Percentiles rank a stretch among this genome's conserved stretches.
phyloP scores from a whole-genome alignment of 2,797 vertebrate species.

The Miichthys miiuy region DNA sequence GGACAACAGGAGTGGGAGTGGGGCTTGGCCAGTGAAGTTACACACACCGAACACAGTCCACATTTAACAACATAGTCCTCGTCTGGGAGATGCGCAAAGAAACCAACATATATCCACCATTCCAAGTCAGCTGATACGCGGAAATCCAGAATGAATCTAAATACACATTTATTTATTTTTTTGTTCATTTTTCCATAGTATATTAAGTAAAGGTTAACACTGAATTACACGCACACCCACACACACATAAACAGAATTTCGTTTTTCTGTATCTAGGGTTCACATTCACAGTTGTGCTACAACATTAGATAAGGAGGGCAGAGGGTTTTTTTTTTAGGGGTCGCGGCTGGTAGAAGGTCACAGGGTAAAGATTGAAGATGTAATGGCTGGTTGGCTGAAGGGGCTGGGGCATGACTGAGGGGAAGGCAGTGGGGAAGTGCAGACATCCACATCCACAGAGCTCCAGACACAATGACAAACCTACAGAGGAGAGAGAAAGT shows the following conservation, averaged over 20 bases:
- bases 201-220: constrained; percentile 94
- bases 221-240: constrained; percentile 90
- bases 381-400: constrained; percentile 87
- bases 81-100: constrained; percentile 88
- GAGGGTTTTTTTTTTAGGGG: constrained; percentile 28
- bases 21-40: constrained; percentile 88
- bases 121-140: constrained; percentile 89
- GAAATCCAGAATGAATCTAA: constrained; percentile 89
- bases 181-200: constrained; percentile 76
- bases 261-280: constrained; percentile 89
- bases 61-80: constrained; percentile 88
- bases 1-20: constrained; percentile 80
- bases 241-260: constrained; percentile 82
- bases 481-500: constrained; percentile 64
- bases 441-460: constrained; percentile 86
- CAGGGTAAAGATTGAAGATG: constrained; percentile 59
- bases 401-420: constrained; percentile 83
- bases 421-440: constrained; percentile 80
- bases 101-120: constrained; percentile 93
- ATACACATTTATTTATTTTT: constrained; percentile 83
- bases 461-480: constrained; percentile 90
- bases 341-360: constrained; percentile 42
- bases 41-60: constrained; percentile 93
- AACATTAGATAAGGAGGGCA: constrained; percentile 89
- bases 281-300: constrained; percentile 98